Percentiles rank a stretch among this genome's conserved stretches.
Evolutionary conservation across 1,140 invertebrate genomes (phyloP).

Genomic region (Bombus balteatus): DNA sequence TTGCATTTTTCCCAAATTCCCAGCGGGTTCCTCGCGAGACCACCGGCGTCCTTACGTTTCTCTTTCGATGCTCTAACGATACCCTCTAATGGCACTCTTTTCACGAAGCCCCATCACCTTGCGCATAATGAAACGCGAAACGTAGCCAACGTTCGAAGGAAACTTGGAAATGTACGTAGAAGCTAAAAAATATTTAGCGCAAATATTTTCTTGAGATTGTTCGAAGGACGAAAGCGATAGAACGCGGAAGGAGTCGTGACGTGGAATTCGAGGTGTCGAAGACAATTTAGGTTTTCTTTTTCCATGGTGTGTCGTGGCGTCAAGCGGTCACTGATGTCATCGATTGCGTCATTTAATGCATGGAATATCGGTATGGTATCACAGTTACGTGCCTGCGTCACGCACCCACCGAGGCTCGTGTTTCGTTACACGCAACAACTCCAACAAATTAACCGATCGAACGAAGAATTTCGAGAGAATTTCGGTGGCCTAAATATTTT

Average conservation of each 20-base stretch:
- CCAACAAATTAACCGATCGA: slow-evolving; percentile 9
- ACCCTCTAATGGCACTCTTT: no score
- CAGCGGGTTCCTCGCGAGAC: no score
- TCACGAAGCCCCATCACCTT: no score
- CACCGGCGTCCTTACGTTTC: no score
- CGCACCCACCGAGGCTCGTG: not conserved
- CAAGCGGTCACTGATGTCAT: slow-evolving; percentile 57
- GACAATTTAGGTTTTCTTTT: no score
- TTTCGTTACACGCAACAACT: not conserved
- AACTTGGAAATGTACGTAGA: no score
- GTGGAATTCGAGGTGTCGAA: no score
- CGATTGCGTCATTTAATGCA: slow-evolving; percentile 46
- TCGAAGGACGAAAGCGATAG: not conserved
- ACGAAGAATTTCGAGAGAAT: not conserved
- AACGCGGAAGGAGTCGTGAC: not conserved
- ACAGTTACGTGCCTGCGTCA: not conserved
- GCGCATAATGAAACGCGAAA: no score
- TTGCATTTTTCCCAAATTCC: no score
- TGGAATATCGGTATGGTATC: slow-evolving; percentile 33
- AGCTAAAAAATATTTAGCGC: no score
- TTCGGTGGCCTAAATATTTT: not conserved
- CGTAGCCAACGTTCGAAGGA: no score
- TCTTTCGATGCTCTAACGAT: no score
- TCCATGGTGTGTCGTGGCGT: not conserved
- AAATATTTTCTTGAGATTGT: not conserved